phyloP scores from a whole-genome alignment of 2,113 vertebrate genomes.

The Calyptommatus sinebrachiatus region DNA sequence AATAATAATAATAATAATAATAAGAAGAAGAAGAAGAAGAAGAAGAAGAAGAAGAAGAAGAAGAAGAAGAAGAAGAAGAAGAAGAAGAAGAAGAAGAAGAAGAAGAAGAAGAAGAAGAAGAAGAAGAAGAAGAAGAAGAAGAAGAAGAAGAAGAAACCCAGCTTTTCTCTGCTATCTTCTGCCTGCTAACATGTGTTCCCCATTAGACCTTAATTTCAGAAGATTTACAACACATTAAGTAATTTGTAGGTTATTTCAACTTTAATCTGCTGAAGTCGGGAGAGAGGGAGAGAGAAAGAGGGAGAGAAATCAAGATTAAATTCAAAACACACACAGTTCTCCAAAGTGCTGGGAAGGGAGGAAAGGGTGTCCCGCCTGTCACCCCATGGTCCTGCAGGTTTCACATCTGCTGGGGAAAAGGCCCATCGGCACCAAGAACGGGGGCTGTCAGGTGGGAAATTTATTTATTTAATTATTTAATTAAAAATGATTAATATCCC shows the following conservation, averaged over 20 bases:
- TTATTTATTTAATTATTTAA: too few relatives aligned
- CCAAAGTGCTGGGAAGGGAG: constrained; percentile 69
- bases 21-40: constrained; percentile 15
- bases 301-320: constrained; percentile 78
- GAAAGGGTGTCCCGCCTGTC: constrained; percentile 45
- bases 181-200: constrained; percentile 80
- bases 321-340: constrained; percentile 81
- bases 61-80: constrained; percentile 36
- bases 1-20: too few relatives aligned
- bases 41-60: constrained; percentile 35
- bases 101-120: constrained; percentile 19
- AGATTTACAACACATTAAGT: constrained; percentile 89
- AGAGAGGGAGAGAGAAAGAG: constrained; percentile 17
- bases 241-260: constrained; percentile 90
- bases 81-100: constrained; percentile 1
- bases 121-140: constrained; percentile 37
- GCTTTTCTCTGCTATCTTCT: constrained; percentile 61
- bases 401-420: not conserved
- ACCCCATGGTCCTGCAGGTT: constrained; percentile 11
- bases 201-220: constrained; percentile 84
- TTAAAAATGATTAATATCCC: too few relatives aligned
- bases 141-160: constrained; percentile 22
- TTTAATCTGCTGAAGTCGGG: constrained; percentile 83
- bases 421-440: not conserved
- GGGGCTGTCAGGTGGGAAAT: not conserved